Evolutionary conservation across 1,140 invertebrate species (phyloP), one percentile per base, ranked within the genome.

Genomic region (Colletes gigas): DNA sequence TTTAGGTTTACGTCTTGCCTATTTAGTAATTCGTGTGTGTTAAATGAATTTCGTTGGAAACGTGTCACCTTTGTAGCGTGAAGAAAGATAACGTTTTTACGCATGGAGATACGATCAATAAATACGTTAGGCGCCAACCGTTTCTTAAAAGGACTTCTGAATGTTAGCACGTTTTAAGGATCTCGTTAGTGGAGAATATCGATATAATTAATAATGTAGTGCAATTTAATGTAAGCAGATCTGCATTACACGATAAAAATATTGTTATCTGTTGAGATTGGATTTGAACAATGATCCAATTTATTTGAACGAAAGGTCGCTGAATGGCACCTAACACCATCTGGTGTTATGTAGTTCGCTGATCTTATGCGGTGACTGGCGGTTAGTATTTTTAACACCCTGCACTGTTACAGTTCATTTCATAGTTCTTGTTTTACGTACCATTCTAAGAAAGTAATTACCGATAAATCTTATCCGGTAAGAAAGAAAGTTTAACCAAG

Each of bases 41-140:
- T 47, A n/a, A 47, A 55, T 15, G 14, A 57, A n/a, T 73, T 39
- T 17, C 4, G 12, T 15, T 47, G 19, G 17, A 65, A 74, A 6
- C 55, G 5, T 47, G 10, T 30, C 15, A n/a, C 21, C 4, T 17
- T 39, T 7, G 19, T 55, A 47, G 57, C 15, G 14, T 15, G 21
- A 39, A 65, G n/a, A 39, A 39, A 55, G 39, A 41, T 7, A 65
- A 72, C 50, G 52, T 63, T 78, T 30, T 67, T 30, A 10, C 65
- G 70, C 21, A 8, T 50, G 2, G 41, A 55, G 15, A 71, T 71
- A 57, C 78, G 79, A 81, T 83, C 82, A 79, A 83, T 83, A 83
- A 72, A 72, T 83, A 83, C 79, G 82, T 83, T 83, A 80, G 44
- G 66, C 66, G 57, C 63, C 73, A 68, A 77, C 79, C 17, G 65